phyloP scores from a whole-genome alignment of 2,113 vertebrate genomes.

The Platichthys flesus region DNA sequence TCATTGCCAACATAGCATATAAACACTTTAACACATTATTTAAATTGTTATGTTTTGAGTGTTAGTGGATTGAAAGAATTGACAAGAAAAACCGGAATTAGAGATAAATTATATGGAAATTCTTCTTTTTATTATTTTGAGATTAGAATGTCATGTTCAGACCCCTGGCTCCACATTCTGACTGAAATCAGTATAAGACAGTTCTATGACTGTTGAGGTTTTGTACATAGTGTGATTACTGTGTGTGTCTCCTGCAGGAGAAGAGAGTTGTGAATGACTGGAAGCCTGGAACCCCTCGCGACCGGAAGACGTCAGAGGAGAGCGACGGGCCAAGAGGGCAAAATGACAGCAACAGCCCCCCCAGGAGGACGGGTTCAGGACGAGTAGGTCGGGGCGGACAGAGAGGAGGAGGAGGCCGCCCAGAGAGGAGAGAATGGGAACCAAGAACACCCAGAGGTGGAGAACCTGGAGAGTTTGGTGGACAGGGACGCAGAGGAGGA shows the following conservation, averaged over 20 bases:
- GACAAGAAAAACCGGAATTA: no score
- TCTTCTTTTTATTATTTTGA: no score
- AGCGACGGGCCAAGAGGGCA: slow-evolving; percentile 40
- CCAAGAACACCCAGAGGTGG: slow-evolving; percentile 58
- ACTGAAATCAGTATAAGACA: no score
- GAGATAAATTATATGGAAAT: no score
- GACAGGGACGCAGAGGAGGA: slow-evolving; percentile 39
- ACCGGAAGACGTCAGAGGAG: slow-evolving; percentile 67
- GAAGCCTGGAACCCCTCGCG: slow-evolving; percentile 64
- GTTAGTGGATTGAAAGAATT: no score
- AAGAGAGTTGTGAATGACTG: slow-evolving; percentile 83
- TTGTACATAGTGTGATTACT: neutral
- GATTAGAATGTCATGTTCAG: no score
- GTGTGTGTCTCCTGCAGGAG: slow-evolving; percentile 75
- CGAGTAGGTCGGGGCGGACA: slow-evolving; percentile 68
- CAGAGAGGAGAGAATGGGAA: slow-evolving; percentile 59
- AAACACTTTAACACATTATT: no score
- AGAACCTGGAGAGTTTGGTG: slow-evolving; percentile 54
- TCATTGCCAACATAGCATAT: no score
- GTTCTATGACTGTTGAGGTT: no score
- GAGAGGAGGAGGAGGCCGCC: slow-evolving; percentile 60
- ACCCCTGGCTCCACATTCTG: no score
- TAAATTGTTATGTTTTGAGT: no score
- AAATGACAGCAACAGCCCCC: slow-evolving; percentile 60
- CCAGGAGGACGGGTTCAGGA: slow-evolving; percentile 67